Conservation (phyloP, 2,888 invertebrate genomes). For the Platerodrilus igneus region DNA sequence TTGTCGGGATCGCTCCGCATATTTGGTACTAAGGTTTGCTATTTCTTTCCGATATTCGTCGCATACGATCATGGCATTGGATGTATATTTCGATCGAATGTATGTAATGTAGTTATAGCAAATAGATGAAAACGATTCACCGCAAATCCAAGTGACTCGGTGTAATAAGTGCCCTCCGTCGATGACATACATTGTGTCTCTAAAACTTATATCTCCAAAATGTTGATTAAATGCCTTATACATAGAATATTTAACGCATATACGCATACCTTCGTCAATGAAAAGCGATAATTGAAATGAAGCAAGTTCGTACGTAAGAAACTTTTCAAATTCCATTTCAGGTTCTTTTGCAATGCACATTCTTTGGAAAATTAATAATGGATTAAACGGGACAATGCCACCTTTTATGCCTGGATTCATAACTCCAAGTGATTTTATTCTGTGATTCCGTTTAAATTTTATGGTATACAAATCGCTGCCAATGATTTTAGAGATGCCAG, state of each 20-base stretch:
- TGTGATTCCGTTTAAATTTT: constrained; percentile 22
- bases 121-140: constrained; percentile 24
- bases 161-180: constrained; percentile 33
- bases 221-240: no score
- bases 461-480: constrained; percentile 18
- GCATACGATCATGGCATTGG: constrained; percentile 19
- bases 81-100: constrained; percentile 25
- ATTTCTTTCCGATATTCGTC: constrained; percentile 31
- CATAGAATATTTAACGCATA: constrained; percentile 22
- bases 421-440: constrained; percentile 17
- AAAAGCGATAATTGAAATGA: constrained; percentile 17
- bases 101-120: constrained; percentile 28
- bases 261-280: constrained; percentile 16
- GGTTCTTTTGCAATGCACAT: constrained; percentile 9
- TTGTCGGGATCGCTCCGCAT: constrained; percentile 29
- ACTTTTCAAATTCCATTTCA: constrained; percentile 12
- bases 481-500: constrained; percentile 12
- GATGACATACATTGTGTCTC: constrained; percentile 25
- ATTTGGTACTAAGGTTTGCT: constrained; percentile 27
- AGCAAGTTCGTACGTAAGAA: constrained; percentile 24
- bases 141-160: constrained; percentile 28
- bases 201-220: constrained; percentile 17
- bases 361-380: no score
- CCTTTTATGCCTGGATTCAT: constrained; percentile 14
- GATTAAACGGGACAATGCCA: constrained; percentile 8